Evolutionary conservation across 1,140 invertebrate genomes (phyloP).

Genomic region (Pseudomyrmex cubaensis): DNA sequence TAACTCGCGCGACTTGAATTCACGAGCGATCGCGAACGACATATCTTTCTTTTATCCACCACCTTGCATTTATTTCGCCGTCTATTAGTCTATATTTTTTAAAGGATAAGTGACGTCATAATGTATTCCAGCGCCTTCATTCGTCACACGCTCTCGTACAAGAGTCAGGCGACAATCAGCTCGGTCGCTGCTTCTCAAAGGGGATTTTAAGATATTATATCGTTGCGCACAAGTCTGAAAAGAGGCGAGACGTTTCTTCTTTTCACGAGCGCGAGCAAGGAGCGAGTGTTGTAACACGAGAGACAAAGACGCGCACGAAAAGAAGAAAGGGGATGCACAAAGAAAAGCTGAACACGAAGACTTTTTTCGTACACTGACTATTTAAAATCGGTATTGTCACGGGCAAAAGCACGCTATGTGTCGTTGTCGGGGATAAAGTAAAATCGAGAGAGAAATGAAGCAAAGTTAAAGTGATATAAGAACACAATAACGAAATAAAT

Average conservation of each 20-base stretch:
- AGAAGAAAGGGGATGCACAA: not conserved
- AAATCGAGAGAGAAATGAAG: not conserved
- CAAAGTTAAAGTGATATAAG: not conserved
- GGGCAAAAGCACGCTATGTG: not conserved
- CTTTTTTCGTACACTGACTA: not conserved
- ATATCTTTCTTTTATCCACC: constrained; percentile 57
- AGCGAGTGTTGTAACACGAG: not conserved
- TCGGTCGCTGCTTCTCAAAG: constrained; percentile 50
- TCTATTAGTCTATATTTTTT: constrained; percentile 71
- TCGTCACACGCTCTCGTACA: constrained; percentile 61
- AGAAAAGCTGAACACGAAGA: not conserved
- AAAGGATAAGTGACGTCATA: constrained; percentile 64
- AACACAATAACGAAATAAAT: not conserved
- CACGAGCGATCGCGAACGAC: not conserved
- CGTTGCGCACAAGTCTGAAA: constrained; percentile 58
- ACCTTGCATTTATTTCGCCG: constrained; percentile 48
- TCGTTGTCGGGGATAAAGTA: not conserved
- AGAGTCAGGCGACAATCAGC: constrained; percentile 2
- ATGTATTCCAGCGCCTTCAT: constrained; percentile 68
- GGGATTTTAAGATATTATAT: constrained; percentile 57
- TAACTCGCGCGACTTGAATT: constrained; percentile 58
- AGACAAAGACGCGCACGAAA: constrained; percentile 1
- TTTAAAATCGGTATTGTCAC: not conserved
- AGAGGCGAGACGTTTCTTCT: constrained; percentile 28
- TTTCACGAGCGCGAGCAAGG: constrained; percentile 1